Evolutionary conservation across 2,113 vertebrate species (phyloP).

Genomic region (Catharus minimus): DNA sequence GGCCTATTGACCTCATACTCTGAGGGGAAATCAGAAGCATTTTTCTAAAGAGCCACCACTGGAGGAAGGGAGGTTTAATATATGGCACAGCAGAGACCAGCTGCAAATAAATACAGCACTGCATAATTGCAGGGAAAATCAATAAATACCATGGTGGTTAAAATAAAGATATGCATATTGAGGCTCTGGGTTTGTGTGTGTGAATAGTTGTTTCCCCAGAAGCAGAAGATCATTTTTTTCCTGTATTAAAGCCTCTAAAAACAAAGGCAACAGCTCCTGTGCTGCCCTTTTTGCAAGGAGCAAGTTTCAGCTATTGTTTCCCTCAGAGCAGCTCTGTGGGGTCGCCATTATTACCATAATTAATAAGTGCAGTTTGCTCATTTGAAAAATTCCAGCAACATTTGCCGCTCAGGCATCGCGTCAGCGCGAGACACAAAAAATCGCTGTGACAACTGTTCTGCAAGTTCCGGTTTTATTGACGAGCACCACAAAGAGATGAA

Average conservation of each 20-base stretch:
- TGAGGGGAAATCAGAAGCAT: slow-evolving; percentile 49
- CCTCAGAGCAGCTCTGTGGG: background rate
- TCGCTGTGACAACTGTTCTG: slow-evolving; percentile 7
- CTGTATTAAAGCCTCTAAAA: background rate
- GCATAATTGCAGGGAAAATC: slow-evolving; percentile 30
- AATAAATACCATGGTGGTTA: slow-evolving; percentile 1
- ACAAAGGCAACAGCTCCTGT: background rate
- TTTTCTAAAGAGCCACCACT: slow-evolving; percentile 26
- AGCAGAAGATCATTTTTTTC: background rate
- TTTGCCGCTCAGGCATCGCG: background rate
- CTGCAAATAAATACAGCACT: background rate
- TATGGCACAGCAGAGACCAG: background rate
- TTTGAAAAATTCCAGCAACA: background rate
- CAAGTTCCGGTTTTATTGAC: slow-evolving; percentile 3
- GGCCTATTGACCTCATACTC: slow-evolving; percentile 56
- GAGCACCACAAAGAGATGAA: background rate
- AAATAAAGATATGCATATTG: slow-evolving; percentile 2
- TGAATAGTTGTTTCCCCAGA: background rate
- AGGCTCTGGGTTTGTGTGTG: background rate
- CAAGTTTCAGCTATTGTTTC: slow-evolving; percentile 1
- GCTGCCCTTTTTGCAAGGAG: background rate
- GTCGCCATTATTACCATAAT: slow-evolving; percentile 5
- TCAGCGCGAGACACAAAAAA: background rate
- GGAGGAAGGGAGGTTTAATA: slow-evolving; percentile 28
- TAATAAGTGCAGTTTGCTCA: slow-evolving; percentile 50